Base-by-base conservation (phyloP, 1,140 invertebrate genomes). In the Paraescarpia echinospica region DNA sequence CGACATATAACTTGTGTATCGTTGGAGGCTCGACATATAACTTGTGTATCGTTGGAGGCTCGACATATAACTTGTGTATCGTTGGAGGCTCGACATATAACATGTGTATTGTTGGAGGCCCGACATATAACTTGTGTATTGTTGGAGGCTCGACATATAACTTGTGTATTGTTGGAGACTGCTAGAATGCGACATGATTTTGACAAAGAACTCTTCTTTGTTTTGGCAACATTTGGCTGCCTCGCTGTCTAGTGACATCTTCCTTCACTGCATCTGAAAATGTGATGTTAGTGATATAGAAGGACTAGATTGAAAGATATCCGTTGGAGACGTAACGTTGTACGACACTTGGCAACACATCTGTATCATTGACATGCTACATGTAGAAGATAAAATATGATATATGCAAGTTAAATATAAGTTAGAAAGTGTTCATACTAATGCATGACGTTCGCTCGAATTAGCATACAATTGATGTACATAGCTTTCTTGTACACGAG, bases 401-500 rank as follows among this genome's bases (percentile, higher is more conserved):
- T 41, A 77, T 77, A 77, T 77, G 59, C 59, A 77, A 77, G 59
- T 77, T 77, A 27, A 77, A 77, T 77, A 27, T n/a, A 77, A 27
- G 59, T 77, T 77, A 77, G 59, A 77, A 77, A 77, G 27, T 77
- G 59, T 77, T 77, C 2, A 77, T 31, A 77, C 59, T 77, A 77
- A 77, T 77, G 59, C 59, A 77, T 77, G 59, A 77, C 27, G 22
- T 77, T 2, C 59, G 27, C 59, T 77, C 59, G 14, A 18, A 77
- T 77, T 77, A 77, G 59, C 59, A 77, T 77, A 77, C 59, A 77
- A 77, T 77, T 77, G 59, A 77, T 77, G 59, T 77, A 77, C 59
- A 77, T 77, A 77, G 59, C 59, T 77, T 77, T 77, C 59, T 77
- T 31, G 59, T 77, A 77, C 59, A 77, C 4, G 59, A 77, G 27